These are phyloP conservation scores for Sebastes aleutianus DNA, from an alignment of 2,797 vertebrate genomes.

Conservation along the genomic window DNA sequence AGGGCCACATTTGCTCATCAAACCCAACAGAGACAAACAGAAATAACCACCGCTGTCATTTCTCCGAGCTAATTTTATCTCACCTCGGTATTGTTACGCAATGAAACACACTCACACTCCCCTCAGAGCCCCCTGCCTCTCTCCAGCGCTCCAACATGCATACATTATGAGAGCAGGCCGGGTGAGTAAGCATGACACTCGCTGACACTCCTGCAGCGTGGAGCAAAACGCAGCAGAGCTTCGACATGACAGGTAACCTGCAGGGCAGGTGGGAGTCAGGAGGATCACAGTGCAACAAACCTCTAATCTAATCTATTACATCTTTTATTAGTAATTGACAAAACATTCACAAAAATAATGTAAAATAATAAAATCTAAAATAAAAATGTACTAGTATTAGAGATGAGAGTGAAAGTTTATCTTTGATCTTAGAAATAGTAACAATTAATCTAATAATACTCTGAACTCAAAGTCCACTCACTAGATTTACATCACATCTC, in stretches of 20 bases:
- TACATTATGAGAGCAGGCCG: conserved; percentile 19
- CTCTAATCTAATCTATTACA: background rate
- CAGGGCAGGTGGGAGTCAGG: conserved; percentile 43
- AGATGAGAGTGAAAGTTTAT: background rate
- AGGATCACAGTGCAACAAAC: background rate
- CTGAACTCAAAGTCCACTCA: too few species aligned
- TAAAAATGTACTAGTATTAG: background rate
- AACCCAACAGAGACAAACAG: conserved; percentile 63
- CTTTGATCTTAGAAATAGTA: background rate
- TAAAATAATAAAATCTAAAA: background rate
- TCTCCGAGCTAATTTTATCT: conserved; percentile 70
- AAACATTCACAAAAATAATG: background rate
- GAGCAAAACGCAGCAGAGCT: background rate
- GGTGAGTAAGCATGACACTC: conserved; percentile 55
- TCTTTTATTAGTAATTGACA: background rate
- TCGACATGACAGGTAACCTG: conserved; percentile 35
- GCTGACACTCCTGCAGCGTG: conserved; percentile 15
- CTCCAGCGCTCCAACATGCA: conserved; percentile 35
- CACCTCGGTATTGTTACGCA: conserved; percentile 74
- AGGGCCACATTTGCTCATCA: conserved; percentile 53
- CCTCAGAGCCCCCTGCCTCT: conserved; percentile 36
- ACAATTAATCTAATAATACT: background rate
- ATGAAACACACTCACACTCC: conserved; percentile 41
- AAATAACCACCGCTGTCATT: conserved; percentile 74
- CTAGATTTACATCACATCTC: background rate